Conservation (phyloP, 2,113 vertebrate species). For the Nicator chloris region DNA sequence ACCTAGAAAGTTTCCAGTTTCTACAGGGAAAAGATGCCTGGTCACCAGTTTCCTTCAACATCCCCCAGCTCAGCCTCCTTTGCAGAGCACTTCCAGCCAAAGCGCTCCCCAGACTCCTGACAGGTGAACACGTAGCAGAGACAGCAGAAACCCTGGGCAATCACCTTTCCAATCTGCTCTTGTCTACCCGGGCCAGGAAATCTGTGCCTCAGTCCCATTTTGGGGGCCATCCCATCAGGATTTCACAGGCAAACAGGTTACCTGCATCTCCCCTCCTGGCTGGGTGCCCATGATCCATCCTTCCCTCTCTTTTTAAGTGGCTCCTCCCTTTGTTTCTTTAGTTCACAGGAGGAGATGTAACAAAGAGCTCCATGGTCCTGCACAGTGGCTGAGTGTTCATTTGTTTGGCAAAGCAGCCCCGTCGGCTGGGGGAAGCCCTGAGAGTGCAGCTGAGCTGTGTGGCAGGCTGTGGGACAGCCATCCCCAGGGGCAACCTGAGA, state of each 20-base stretch:
- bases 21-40: neutral
- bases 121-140: accelerated
- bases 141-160: neutral
- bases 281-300: neutral
- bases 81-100: neutral
- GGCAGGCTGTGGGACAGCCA: neutral
- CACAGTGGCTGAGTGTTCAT: neutral
- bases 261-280: neutral
- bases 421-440: neutral
- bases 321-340: neutral
- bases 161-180: neutral
- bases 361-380: neutral
- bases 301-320: neutral
- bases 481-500: slow-evolving; percentile 6
- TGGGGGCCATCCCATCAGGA: neutral
- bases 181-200: neutral
- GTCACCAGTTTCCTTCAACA: neutral
- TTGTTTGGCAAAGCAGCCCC: neutral
- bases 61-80: neutral
- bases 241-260: neutral
- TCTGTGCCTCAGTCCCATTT: neutral
- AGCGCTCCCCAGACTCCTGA: neutral
- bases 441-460: neutral
- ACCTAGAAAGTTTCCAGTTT: neutral
- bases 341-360: neutral